A percentile compares a stretch with the other conserved stretches of the same genome.
Evolutionary conservation across 2,113 vertebrate genomes (phyloP).

Genomic region (Dunckerocampus dactyliophorus): DNA sequence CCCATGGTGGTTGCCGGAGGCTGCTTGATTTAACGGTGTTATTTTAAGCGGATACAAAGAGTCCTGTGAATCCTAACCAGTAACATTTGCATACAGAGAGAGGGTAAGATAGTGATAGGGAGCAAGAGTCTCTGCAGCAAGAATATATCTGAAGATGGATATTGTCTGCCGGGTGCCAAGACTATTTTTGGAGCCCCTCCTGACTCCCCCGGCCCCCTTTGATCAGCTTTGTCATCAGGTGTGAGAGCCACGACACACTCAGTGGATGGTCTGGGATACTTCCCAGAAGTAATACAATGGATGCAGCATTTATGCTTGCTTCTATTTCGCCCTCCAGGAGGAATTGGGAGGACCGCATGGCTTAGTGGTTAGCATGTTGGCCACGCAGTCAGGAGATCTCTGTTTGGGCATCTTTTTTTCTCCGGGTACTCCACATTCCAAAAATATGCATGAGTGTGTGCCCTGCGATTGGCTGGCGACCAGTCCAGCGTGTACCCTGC

Average conservation of each 20-base stretch:
- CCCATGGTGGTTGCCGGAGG: conserved; percentile 5
- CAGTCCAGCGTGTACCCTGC: no score
- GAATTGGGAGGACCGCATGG: conserved; percentile 23
- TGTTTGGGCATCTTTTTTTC: no score
- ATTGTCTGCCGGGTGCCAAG: conserved; percentile 62
- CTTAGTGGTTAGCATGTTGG: neutral
- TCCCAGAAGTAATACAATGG: neutral
- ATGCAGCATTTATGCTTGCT: neutral
- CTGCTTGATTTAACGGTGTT: conserved; percentile 10
- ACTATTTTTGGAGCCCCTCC: conserved; percentile 60
- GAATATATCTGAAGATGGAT: conserved; percentile 64
- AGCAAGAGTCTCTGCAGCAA: conserved; percentile 43
- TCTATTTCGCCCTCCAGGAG: conserved; percentile 10
- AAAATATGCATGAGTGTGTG: no score
- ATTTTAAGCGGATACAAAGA: conserved; percentile 19
- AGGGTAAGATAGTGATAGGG: conserved; percentile 27
- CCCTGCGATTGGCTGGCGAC: no score
- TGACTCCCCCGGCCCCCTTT: conserved; percentile 56
- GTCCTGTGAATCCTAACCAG: conserved; percentile 24
- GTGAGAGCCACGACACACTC: conserved; percentile 43
- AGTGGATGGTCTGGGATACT: conserved; percentile 16
- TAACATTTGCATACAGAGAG: conserved; percentile 41
- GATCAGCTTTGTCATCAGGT: conserved; percentile 65
- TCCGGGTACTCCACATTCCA: no score
- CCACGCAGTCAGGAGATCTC: no score